A percentile compares a stretch with the other conserved stretches of the same genome.
Evolutionary conservation across 2,888 invertebrate genomes (phyloP).

Genomic region (Alitta virens): DNA sequence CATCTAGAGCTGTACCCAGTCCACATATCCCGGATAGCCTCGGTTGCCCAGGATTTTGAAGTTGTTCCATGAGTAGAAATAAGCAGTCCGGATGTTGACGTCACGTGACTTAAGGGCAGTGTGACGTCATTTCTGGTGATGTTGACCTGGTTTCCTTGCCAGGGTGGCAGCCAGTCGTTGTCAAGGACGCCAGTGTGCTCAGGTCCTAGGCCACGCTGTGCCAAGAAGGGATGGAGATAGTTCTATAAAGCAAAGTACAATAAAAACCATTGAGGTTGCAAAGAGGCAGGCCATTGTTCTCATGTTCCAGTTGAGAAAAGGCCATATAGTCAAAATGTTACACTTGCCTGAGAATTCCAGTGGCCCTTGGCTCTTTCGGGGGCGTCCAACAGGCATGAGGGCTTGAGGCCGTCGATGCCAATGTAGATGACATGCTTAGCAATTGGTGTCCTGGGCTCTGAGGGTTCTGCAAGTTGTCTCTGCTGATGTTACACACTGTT

Average conservation of each 20-base stretch:
- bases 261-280: too few species aligned
- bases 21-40: conserved; percentile 10
- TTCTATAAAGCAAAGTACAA: too few species aligned
- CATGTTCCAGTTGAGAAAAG: too few species aligned
- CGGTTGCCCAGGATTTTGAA: background rate
- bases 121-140: conserved; percentile 11
- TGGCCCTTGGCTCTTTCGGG: conserved; percentile 8
- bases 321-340: too few species aligned
- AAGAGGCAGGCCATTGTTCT: too few species aligned
- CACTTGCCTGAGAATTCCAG: background rate
- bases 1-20: too few species aligned
- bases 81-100: conserved; percentile 8
- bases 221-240: conserved; percentile 16
- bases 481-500: too few species aligned
- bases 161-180: conserved; percentile 18
- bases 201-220: conserved; percentile 4
- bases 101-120: conserved; percentile 12
- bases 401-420: conserved; percentile 17
- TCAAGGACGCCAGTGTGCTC: conserved; percentile 12
- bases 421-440: conserved; percentile 17
- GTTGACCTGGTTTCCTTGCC: conserved; percentile 3
- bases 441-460: background rate
- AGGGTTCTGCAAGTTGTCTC: too few species aligned
- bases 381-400: conserved; percentile 6
- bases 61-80: conserved; percentile 14